Base-by-base conservation (phyloP, 2,888 invertebrate genomes). In the Apocheima hispidaria region DNA sequence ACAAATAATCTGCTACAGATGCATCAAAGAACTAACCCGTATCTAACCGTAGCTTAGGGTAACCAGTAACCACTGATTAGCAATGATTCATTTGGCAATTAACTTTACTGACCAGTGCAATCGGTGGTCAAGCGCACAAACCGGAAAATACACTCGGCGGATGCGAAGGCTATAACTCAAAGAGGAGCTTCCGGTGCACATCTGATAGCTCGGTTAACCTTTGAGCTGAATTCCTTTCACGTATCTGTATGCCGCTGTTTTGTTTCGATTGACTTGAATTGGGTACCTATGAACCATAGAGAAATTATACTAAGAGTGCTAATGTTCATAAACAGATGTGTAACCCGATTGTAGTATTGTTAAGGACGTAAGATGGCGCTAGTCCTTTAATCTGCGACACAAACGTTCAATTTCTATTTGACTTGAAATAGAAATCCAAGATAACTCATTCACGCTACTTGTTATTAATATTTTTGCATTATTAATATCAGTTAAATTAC, bases 121-220 rank as follows among this genome's bases (percentile, higher is more conserved):
- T 82, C 72, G 72, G 61, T 56, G 52, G 61, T 61, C 38, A 52
- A 20, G 75, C 71, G 76, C 77, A 78, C 76, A 78, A 77, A 81
- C 77, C 83, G 90, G 90, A 90, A 86, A 86, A 88, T 86, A 86
- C 87, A 86, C 79, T 41, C 18, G 69, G 79, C 88, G 92, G 92
- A 92, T 81, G 86, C 79, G 87, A 84, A 77, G 77, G 81, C 85
- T 86, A 86, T 92, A 90, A 92, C 78, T 92, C 92, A 92, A 85
- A 86, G 86, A 75, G 78, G 79, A 72, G 74, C 79, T 72, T 89
- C 90, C 91, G 86, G 81, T 71, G 71, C 72, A 75, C 80, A 81
- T 82, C 84, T 81, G 87, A 88, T 88, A 87, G 73, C 68, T 72
- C 73, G 66, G 64, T 64, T 60, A 63, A 71, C 65, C 64, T 59